Base-by-base conservation (phyloP, 2,113 vertebrate genomes). In the Rhea americana region DNA sequence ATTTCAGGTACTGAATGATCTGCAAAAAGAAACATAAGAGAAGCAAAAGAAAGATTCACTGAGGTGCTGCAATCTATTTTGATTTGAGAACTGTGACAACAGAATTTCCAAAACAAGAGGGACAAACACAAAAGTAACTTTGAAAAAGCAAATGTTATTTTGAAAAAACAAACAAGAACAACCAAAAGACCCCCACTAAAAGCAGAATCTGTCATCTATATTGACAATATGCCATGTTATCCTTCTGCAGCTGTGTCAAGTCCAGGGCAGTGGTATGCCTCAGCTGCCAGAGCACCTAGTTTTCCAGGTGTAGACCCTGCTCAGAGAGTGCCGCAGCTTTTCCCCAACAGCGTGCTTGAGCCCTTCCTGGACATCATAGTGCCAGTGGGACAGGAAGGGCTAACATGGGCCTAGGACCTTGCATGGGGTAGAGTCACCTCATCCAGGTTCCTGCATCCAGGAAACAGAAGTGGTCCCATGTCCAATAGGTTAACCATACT, bases 1-100 rank as follows among this genome's bases (percentile, higher is more conserved):
- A 98, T 78, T n/a, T 98, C 98, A 90, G 97, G 93, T 86, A 97
- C 51, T 14, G 45, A 2, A 2, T 7, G 9, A 80, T 98, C 99
- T 99, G 96, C 55, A 97, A 97, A 96, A 97, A 51, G 95, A 72
- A 96, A 94, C 50, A 76, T 7, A 91, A 95, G 80, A 94, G 94
- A 93, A 77, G 24, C 87, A 28, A 93, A 95, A 73, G 3, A 95
- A 96, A 79, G 35, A 93, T 90, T 94, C 53, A 82, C 53, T 74
- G 59, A 94, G 66, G 51, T 93, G 58, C 68, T 88, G 47, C 56
- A 91, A 70, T 65, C 71, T 87, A 85, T 82, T 95, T 63, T 35
- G 55, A 6, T 89, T 65, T 59, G 43, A 89, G 59, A 92, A 71
- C 2, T 35, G 45, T 0, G 0, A 83, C 82, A 91, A 41, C 32